Base-by-base conservation (phyloP, 2,797 vertebrate genomes). In the Carduelis carduelis region DNA sequence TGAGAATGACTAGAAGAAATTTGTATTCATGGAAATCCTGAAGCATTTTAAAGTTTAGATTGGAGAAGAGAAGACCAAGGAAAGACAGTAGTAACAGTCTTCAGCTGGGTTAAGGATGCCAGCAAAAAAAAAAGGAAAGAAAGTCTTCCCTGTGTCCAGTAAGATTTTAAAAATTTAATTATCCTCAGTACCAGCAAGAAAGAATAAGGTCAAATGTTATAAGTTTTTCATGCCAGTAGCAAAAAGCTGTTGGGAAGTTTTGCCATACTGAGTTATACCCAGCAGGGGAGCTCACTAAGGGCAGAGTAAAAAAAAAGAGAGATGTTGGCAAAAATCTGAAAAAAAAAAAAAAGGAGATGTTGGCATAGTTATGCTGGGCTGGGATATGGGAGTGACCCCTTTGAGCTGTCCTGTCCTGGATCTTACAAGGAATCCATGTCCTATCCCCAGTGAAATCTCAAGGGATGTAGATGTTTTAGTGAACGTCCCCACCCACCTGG, bases 281-380 rank as follows among this genome's bases (percentile, higher is more conserved):
- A 23, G 8, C 4, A 66, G 11, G 6, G 12, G 8, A 69, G 7
- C 35, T 90, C 0, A 0, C 13, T 39, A 56, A 79, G 32, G 24
- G 32, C 14, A 44, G 24, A 43, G 3, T 52, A 53, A 44, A 74
- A 43, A 66, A 53, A 69, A 41, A 41, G 39, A 4, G 24, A 56
- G 19, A 16, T 1, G 2, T 26, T 78, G 21, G 8, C 24, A 47
- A 3, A 1, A 26, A 5, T 20, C n/a, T 43, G 23, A 21, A 28
- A 43, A 43, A 43, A 68, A 53, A 35, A 35, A 35, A 37, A 37
- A 7, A 14, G 3, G 24, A 63, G 17, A 20, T 1, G 1, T 28
- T 86, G 21, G 7, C 28, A 46, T 44, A 22, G 16, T 55, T 47
- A 46, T 52, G 34, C 12, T 43, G 20, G 9, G 10, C 22, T 70